Percentiles rank a stretch among this genome's conserved stretches.
These are phyloP conservation scores for Ursus arctos DNA, from an alignment of 2,113 vertebrate species.

Conservation along the genomic window DNA sequence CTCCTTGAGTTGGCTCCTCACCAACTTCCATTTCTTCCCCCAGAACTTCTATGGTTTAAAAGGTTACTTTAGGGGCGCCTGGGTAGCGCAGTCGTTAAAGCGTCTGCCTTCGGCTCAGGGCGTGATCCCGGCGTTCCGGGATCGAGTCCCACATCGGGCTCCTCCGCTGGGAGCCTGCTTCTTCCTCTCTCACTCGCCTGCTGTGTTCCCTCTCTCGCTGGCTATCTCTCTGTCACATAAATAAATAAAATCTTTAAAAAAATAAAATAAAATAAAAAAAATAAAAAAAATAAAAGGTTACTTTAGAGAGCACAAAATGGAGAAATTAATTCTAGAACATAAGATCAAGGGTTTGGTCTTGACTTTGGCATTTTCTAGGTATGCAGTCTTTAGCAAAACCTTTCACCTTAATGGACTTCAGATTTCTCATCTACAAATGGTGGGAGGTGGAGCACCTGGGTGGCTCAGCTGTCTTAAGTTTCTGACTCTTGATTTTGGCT, in stretches of 20 bases:
- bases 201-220: too few species aligned
- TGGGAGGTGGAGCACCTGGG: not conserved
- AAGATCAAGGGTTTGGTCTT: not conserved
- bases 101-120: too few species aligned
- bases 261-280: too few species aligned
- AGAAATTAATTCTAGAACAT: conserved; percentile 23
- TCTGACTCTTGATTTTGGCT: not conserved
- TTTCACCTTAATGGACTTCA: not conserved
- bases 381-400: not conserved
- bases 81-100: too few species aligned
- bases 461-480: not conserved
- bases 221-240: too few species aligned
- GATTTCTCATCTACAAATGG: not conserved
- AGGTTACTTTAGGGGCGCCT: conserved; percentile 1
- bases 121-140: too few species aligned
- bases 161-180: too few species aligned
- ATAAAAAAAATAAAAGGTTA: conserved; percentile 44
- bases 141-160: too few species aligned
- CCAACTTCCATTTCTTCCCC: conserved; percentile 26
- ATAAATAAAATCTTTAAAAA: too few species aligned
- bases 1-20: not conserved
- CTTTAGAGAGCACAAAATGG: not conserved
- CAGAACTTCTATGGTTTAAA: not conserved
- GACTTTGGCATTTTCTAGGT: not conserved
- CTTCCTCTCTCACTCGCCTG: too few species aligned